Evolutionary conservation across 2,888 invertebrate species (phyloP).

Genomic region (Tillus elongatus): DNA sequence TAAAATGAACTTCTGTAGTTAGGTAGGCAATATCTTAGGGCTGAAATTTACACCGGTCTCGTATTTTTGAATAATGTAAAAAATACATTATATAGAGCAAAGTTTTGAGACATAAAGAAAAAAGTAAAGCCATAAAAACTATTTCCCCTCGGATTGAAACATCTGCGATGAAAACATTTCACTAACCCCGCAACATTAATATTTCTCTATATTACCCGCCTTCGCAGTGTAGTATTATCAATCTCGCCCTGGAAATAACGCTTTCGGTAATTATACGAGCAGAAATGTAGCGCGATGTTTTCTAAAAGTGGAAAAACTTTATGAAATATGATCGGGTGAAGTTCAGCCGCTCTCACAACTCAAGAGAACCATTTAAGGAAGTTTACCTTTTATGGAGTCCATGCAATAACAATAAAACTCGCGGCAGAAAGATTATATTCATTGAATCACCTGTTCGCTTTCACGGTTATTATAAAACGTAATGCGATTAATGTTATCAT

Average conservation of each 20-base stretch:
- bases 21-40: no score
- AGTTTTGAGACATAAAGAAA: no score
- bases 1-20: no score
- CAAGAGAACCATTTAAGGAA: slow-evolving; percentile 28
- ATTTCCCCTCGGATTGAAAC: slow-evolving; percentile 1
- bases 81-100: no score
- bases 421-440: slow-evolving; percentile 5
- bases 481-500: no score
- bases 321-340: slow-evolving; percentile 27
- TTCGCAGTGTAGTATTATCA: slow-evolving; percentile 1
- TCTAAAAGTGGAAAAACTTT: slow-evolving; percentile 28
- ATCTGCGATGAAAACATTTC: no score
- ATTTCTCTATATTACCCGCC: no score
- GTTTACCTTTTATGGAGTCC: slow-evolving; percentile 28
- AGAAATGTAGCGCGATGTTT: slow-evolving; percentile 22
- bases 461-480: not conserved
- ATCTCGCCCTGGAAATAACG: slow-evolving; percentile 3
- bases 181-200: no score
- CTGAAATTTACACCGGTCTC: no score
- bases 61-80: no score
- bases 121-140: no score
- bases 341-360: slow-evolving; percentile 25
- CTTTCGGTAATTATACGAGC: slow-evolving; percentile 4
- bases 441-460: not conserved
- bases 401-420: slow-evolving; percentile 25